Evolutionary conservation across 2,888 invertebrate genomes (phyloP).

Genomic region (Macrophya alboannulata): DNA sequence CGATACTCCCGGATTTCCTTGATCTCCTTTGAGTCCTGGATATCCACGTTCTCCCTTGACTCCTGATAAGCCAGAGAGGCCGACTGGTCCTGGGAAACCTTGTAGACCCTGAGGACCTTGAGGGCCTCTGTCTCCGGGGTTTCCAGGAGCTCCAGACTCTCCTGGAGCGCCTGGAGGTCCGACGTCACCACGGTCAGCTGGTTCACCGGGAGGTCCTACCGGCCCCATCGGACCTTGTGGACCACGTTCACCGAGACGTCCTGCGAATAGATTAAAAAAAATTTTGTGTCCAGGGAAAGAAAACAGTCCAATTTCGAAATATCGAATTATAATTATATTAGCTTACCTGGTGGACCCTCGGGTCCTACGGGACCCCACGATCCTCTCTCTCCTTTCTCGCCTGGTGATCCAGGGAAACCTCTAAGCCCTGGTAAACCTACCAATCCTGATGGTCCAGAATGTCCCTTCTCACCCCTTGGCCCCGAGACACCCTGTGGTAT

Average conservation of each 20-base stretch:
- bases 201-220: conserved; percentile 90
- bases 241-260: conserved; percentile 89
- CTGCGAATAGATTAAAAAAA: conserved; percentile 72
- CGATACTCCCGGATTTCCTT: conserved; percentile 85
- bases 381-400: conserved; percentile 90
- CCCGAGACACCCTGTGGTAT: conserved; percentile 85
- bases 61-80: conserved; percentile 87
- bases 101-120: conserved; percentile 87
- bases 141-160: conserved; percentile 88
- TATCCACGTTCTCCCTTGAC: conserved; percentile 89
- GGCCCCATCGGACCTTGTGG: conserved; percentile 89
- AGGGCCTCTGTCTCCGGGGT: conserved; percentile 88
- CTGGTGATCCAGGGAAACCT: conserved; percentile 85
- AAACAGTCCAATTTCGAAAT: background rate
- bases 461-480: conserved; percentile 87
- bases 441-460: conserved; percentile 86
- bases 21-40: conserved; percentile 87
- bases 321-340: background rate
- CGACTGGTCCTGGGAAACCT: conserved; percentile 87
- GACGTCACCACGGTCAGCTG: conserved; percentile 90
- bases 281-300: background rate
- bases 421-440: conserved; percentile 88
- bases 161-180: conserved; percentile 88
- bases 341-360: conserved; percentile 87
- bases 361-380: conserved; percentile 86